These are phyloP conservation scores for Hirtodrosophila histrioides DNA, from an alignment of 2,888 invertebrate species.

Conservation along the genomic window DNA sequence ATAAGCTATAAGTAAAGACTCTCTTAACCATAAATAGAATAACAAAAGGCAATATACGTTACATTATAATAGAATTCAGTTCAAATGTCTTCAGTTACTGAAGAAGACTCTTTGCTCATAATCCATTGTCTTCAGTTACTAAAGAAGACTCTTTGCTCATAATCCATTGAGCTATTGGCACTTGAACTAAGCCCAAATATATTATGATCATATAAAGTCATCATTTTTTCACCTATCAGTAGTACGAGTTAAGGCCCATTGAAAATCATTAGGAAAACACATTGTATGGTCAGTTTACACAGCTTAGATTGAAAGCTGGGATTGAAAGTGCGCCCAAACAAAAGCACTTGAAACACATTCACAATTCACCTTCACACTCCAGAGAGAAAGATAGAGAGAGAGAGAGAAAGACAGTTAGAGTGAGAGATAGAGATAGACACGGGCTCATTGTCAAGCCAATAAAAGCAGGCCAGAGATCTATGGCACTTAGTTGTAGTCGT, in stretches of 20 bases:
- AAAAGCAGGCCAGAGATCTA: constrained; percentile 41
- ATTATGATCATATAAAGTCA: constrained; percentile 16
- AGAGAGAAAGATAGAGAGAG: neutral
- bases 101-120: too few relatives aligned
- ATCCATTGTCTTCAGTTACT: too few relatives aligned
- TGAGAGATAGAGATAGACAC: constrained; percentile 31
- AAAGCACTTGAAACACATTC: constrained; percentile 38
- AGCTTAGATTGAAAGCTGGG: constrained; percentile 17
- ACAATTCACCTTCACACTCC: constrained; percentile 53
- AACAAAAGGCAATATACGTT: too few relatives aligned
- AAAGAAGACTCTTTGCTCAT: too few relatives aligned
- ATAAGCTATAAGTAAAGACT: too few relatives aligned
- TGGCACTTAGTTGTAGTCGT: neutral
- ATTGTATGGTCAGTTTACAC: constrained; percentile 25
- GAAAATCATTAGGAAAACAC: constrained; percentile 60
- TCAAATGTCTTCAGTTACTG: too few relatives aligned
- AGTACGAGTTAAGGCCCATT: constrained; percentile 59
- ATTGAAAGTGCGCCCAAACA: constrained; percentile 7
- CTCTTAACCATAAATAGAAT: too few relatives aligned
- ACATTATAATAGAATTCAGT: too few relatives aligned
- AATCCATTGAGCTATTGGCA: constrained; percentile 17
- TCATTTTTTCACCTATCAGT: constrained; percentile 42
- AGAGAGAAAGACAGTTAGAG: constrained; percentile 23
- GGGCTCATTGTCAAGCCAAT: constrained; percentile 78
- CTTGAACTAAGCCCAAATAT: constrained; percentile 15